Evolutionary conservation across 92 coral and sea anemone species (phyloP).

Genomic region (Paramuricea clavata): DNA sequence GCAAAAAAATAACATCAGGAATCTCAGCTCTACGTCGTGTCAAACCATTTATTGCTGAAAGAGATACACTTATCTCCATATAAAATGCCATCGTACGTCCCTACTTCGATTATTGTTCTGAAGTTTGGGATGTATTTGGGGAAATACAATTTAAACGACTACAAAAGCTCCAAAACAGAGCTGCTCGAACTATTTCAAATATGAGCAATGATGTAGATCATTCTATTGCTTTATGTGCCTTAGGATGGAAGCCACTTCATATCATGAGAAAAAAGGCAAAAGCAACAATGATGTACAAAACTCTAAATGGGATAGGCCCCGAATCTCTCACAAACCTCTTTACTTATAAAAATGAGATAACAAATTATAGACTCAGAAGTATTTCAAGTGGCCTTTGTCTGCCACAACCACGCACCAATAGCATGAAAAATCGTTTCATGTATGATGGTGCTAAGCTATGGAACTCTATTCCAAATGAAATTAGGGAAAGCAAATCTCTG

Average conservation of each 20-base stretch:
- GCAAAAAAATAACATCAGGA: background rate
- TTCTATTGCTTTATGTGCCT: constrained; percentile 7
- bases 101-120: too few species aligned
- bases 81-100: background rate
- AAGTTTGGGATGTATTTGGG: too few species aligned
- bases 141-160: too few species aligned
- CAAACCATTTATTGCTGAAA: background rate
- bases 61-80: background rate
- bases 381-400: too few species aligned
- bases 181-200: background rate
- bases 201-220: constrained; percentile 47
- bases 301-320: too few species aligned
- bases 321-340: background rate
- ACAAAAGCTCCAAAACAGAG: too few species aligned
- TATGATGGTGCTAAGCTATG: constrained; percentile 41
- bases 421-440: constrained; percentile 31
- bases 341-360: background rate
- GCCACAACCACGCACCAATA: constrained; percentile 19
- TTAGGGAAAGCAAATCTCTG: too few species aligned
- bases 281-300: constrained; percentile 4
- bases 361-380: too few species aligned
- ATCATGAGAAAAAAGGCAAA: background rate
- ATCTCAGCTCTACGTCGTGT: background rate
- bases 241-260: constrained; percentile 28
- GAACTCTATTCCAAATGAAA: constrained; percentile 5